Evolutionary conservation across 2,797 vertebrate species (phyloP).

Genomic region (Dromococcyx pavoninus): DNA sequence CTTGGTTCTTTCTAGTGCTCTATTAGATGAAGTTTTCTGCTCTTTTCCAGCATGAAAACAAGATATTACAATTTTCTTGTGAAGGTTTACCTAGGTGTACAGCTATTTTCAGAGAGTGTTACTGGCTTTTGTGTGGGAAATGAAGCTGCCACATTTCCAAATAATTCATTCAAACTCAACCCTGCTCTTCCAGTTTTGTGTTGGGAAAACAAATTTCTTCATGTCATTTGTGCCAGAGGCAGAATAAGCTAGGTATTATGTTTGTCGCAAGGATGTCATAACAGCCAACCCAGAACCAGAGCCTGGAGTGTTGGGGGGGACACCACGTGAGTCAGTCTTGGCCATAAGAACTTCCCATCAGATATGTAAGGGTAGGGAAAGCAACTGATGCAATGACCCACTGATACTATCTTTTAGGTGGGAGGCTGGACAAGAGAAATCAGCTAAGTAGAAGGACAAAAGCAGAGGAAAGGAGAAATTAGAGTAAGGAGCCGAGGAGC

Average conservation of each 20-base stretch:
- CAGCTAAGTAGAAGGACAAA: not conserved
- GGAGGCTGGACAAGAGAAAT: not conserved
- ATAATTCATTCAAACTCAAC: not conserved
- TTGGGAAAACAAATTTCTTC: conserved; percentile 23
- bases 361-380: not conserved
- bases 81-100: not conserved
- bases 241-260: not conserved
- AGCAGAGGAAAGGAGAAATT: not conserved
- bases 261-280: not conserved
- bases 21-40: not conserved
- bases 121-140: conserved; percentile 33
- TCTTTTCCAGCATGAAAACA: conserved; percentile 12
- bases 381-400: not conserved
- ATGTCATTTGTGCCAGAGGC: conserved; percentile 21
- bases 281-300: not conserved
- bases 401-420: not conserved
- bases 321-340: not conserved
- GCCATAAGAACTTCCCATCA: not conserved
- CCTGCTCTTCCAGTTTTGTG: conserved; percentile 27
- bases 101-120: conserved; percentile 24
- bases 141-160: conserved; percentile 17
- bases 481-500: not conserved
- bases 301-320: rapidly evolving
- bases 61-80: not conserved
- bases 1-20: not conserved